Conservation (phyloP, 2,888 invertebrate species). For the Drosophila emarginata region DNA sequence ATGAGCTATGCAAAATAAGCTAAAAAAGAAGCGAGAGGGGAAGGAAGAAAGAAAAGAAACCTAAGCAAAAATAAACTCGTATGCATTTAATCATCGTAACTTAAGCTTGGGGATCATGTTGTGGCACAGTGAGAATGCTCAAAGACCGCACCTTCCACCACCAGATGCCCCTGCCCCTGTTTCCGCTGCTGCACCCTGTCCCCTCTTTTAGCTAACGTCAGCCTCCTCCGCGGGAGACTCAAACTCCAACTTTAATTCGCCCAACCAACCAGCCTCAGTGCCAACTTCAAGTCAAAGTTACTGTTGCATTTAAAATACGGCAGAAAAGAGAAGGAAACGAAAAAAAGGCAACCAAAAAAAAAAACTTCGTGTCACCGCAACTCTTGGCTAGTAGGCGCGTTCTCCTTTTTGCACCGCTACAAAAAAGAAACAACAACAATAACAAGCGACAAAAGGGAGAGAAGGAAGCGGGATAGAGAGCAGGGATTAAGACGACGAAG, state of each 20-base stretch:
- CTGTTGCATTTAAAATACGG: constrained; percentile 64
- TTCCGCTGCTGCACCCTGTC: constrained; percentile 19
- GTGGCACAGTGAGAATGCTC: constrained; percentile 64
- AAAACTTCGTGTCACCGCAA: constrained; percentile 73
- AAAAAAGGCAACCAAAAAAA: constrained; percentile 42
- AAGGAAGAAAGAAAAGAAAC: constrained; percentile 16
- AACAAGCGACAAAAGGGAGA: background rate
- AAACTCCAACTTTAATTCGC: constrained; percentile 39
- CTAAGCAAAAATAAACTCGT: constrained; percentile 70
- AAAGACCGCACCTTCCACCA: constrained; percentile 28
- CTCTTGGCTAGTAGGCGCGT: constrained; percentile 54
- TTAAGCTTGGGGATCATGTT: constrained; percentile 76
- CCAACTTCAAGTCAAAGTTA: constrained; percentile 29
- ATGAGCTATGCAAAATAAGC: constrained; percentile 52
- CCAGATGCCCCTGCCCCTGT: constrained; percentile 21
- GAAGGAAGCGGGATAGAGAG: constrained; percentile 39
- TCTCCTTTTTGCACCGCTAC: constrained; percentile 46
- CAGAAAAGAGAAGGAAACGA: constrained; percentile 30
- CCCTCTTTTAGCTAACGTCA: constrained; percentile 26
- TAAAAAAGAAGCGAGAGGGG: background rate
- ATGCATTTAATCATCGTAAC: constrained; percentile 78
- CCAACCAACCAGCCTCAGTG: constrained; percentile 11
- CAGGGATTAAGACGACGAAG: constrained; percentile 71
- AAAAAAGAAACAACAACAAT: constrained; percentile 19
- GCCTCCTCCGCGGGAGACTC: constrained; percentile 60